Evolutionary conservation across 1,140 invertebrate species (phyloP), one percentile per base, ranked within the genome.

Genomic region (Gryllus bimaculatus): DNA sequence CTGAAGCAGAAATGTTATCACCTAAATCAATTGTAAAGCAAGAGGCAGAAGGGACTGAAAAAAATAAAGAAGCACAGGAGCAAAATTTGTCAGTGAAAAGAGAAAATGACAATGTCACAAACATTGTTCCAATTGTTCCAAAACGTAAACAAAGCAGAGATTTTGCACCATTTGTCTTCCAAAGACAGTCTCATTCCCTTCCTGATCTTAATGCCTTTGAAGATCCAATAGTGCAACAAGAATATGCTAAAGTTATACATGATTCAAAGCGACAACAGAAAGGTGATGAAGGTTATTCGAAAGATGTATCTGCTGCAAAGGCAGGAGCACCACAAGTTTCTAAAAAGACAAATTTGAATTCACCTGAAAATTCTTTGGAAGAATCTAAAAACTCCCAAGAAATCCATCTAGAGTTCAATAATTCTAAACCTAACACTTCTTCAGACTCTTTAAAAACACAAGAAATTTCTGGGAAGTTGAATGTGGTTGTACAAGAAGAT

Each of bases 1-100:
- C 85, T 79, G 84, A 86, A 48, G 88, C 88, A 81, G 87, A 88
- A 82, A 66, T 10, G 0, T 13, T 10, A 13, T 0, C 54, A 66
- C 10, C 10, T 66, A 66, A 66, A 66, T 66, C 54, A 13, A 7
- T 18, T 18, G 0, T 7, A 66, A 18, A 66, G 18, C 10, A 66
- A 66, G 54, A 66, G 7, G 7, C 54, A 66, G 18, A 66, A 66
- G 10, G 18, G 3, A 66, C 18, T 13, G 54, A 18, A 18, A 66
- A 66, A 66, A 18, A 3, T 18, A 13, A 10, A 66, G 54, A 66
- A 66, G 10, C 10, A 66, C 54, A 66, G 7, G 18, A 10, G 18
- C 54, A 66, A 18, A 18, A 7, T 66, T 10, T 13, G 18, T 13
- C 10, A 66, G 54, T 7, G 7, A 66, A 66, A 66, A 10, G 10